Evolutionary conservation across 2,797 vertebrate genomes (phyloP).

Genomic region (Leptoclinus maculatus): DNA sequence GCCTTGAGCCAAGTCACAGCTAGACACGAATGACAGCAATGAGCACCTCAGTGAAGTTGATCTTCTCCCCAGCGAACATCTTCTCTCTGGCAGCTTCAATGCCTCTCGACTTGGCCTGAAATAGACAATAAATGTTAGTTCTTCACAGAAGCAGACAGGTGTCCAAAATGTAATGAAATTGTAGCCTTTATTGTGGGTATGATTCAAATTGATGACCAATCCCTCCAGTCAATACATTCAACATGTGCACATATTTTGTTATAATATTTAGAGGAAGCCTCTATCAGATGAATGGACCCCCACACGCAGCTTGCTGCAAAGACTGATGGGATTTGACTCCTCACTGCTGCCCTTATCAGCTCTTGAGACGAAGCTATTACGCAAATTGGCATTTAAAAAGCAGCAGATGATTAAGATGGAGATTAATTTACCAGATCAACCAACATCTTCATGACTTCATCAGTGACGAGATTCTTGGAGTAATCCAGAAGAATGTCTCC

Average conservation of each 20-base stretch:
- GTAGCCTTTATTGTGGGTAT: no score
- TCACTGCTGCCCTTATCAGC: neutral
- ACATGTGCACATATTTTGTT: neutral
- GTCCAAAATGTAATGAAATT: neutral
- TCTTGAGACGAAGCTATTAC: neutral
- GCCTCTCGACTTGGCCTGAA: conserved; percentile 92
- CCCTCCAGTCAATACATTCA: neutral
- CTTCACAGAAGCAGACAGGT: neutral
- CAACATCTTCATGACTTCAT: conserved; percentile 93
- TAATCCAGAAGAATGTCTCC: conserved; percentile 96
- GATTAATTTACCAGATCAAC: conserved; percentile 88
- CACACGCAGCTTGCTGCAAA: neutral
- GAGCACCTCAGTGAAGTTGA: conserved; percentile 97
- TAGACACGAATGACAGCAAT: neutral
- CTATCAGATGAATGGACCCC: neutral
- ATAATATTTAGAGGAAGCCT: neutral
- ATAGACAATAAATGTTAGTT: conserved; percentile 12
- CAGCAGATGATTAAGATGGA: neutral
- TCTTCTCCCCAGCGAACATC: conserved; percentile 96
- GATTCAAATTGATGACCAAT: neutral
- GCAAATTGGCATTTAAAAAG: neutral
- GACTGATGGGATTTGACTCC: neutral
- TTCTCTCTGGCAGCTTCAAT: conserved; percentile 90
- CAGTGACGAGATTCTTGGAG: conserved; percentile 95
- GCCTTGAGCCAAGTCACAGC: neutral